A percentile compares a stretch with the other conserved stretches of the same genome.
Evolutionary conservation across 2,888 invertebrate species (phyloP).

Genomic region (Epirrhoe tristata): DNA sequence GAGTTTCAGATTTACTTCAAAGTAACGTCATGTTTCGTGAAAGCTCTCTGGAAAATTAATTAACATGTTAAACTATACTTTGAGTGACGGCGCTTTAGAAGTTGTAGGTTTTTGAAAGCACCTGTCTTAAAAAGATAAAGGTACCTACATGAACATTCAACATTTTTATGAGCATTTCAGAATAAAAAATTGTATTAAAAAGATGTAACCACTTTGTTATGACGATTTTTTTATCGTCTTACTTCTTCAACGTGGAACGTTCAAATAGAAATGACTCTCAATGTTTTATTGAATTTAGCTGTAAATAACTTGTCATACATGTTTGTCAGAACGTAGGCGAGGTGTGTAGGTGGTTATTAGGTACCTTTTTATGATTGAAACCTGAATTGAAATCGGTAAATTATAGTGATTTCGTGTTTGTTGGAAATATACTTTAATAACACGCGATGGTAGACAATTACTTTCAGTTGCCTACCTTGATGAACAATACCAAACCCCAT

Average conservation of each 20-base stretch:
- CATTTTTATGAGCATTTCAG: too few relatives aligned
- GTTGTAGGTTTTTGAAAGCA: conserved; percentile 4
- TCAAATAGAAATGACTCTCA: not conserved
- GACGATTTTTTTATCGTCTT: not conserved
- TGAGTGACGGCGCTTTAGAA: conserved; percentile 14
- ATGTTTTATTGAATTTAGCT: not conserved
- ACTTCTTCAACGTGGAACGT: not conserved
- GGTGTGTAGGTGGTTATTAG: not conserved
- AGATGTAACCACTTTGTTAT: not conserved
- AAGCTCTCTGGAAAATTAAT: conserved; percentile 25
- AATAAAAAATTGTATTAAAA: not conserved
- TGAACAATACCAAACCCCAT: not conserved
- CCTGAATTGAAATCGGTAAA: conserved; percentile 12
- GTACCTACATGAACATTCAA: too few relatives aligned
- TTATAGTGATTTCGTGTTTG: conserved; percentile 19
- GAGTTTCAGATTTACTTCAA: conserved; percentile 5
- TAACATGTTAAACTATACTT: conserved; percentile 9
- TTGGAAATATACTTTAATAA: conserved; percentile 12
- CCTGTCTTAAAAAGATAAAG: not conserved
- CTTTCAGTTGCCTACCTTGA: not conserved
- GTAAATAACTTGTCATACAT: not conserved
- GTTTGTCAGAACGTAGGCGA: not conserved
- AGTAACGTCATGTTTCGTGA: conserved; percentile 16
- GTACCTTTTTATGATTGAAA: conserved; percentile 15
- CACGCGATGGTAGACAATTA: conserved; percentile 26